Evolutionary conservation across 1,140 invertebrate genomes (phyloP), one percentile per base, ranked within the genome.

Genomic region (Papilio polyxenes): DNA sequence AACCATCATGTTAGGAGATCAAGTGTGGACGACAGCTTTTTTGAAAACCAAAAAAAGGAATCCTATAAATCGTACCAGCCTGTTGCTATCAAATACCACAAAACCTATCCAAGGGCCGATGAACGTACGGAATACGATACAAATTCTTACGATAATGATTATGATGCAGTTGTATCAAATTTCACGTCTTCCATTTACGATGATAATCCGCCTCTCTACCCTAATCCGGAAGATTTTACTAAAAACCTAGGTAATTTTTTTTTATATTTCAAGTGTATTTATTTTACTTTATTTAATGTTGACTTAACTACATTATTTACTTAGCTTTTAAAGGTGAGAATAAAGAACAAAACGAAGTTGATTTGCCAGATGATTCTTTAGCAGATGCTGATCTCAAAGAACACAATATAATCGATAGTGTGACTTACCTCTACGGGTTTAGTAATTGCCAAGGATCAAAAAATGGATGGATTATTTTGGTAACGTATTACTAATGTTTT

Each of bases 391-490:
- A 95, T 84, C 86, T 95, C 0, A 92, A 91, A 40, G 94, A 95
- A 77, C 92, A 94, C 20, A 94, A 95, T 79, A 91, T 94, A 20
- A 95, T 95, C 8, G 94, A 95, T 62, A 95, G 94, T 75, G 92
- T 95, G 13, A 93, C 93, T 17, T 95, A 95, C 82, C 84, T 95
- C 37, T 95, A 95, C 78, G 92, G 93, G 15, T 91, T 91, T 72
- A 93, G 90, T 69, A 92, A 87, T 69, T 94, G 92, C 78, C 92
- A 93, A 81, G 89, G 89, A 6, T 88, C 88, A 9, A 83, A 88
- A 49, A 91, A 91, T 49, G 91, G 93, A 83, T 94, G 92, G 89
- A 89, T 92, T 87, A 88, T 94, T 80, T 82, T 94, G 89, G 93
- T 94, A 86, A 90, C 83, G 82, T 80, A 76, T 83, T 44, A 44